These are phyloP conservation scores for Enteromius argenteus DNA, from an alignment of 2,797 vertebrate species.

Conservation along the genomic window DNA sequence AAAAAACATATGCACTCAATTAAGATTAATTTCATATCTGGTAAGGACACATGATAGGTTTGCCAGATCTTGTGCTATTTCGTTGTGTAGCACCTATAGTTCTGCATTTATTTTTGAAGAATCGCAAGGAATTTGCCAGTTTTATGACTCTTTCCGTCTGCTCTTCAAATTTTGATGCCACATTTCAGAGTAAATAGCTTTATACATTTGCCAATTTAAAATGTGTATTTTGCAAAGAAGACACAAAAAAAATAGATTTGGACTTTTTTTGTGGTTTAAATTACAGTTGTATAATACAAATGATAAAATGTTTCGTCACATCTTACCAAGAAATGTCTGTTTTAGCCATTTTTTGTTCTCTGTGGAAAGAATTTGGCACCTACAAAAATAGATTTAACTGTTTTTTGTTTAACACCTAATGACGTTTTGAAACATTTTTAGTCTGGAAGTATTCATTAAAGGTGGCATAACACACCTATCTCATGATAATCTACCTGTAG, in stretches of 20 bases:
- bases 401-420: slow-evolving; percentile 21
- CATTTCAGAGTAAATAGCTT: background rate
- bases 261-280: background rate
- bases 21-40: too few relatives aligned
- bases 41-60: too few relatives aligned
- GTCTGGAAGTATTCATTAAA: slow-evolving; percentile 37
- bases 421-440: slow-evolving; percentile 24
- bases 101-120: background rate
- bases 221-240: background rate
- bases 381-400: slow-evolving; percentile 25
- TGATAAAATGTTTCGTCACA: background rate
- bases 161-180: background rate
- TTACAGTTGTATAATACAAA: background rate
- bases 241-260: background rate
- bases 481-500: too few relatives aligned
- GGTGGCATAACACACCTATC: too few relatives aligned
- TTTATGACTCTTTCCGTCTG: background rate
- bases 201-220: background rate
- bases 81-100: background rate
- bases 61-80: background rate
- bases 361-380: slow-evolving; percentile 23
- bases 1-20: too few relatives aligned
- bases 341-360: background rate
- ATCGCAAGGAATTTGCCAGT: background rate
- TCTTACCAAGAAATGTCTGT: background rate